Evolutionary conservation across 2,888 invertebrate genomes (phyloP).

Genomic region (Amaurobius ferox): DNA sequence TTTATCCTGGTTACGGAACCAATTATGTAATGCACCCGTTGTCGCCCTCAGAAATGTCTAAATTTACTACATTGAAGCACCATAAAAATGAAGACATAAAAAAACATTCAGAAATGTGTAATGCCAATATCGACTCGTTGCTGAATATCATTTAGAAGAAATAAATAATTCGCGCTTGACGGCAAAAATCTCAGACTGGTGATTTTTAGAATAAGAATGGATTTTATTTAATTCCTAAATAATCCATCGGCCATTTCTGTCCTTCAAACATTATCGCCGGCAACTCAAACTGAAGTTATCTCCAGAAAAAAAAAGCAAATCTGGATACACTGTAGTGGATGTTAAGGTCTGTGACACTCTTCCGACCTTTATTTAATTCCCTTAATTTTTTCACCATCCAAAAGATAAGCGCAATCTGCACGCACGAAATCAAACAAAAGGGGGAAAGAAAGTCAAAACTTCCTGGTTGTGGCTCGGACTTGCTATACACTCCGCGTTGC

Average conservation of each 20-base stretch:
- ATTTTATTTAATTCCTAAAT: too few species aligned
- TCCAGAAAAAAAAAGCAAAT: neutral
- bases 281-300: neutral
- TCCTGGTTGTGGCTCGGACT: slow-evolving; percentile 4
- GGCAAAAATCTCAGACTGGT: too few species aligned
- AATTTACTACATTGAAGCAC: too few species aligned
- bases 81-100: too few species aligned
- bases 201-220: too few species aligned
- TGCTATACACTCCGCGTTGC: neutral
- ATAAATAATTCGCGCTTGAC: too few species aligned
- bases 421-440: slow-evolving; percentile 1
- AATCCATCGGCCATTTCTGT: neutral
- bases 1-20: too few species aligned
- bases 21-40: too few species aligned
- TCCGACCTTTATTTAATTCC: slow-evolving; percentile 19
- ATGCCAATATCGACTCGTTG: too few species aligned
- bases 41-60: too few species aligned
- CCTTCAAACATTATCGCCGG: neutral
- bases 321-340: slow-evolving; percentile 8
- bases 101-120: too few species aligned
- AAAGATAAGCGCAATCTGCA: slow-evolving; percentile 7
- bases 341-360: slow-evolving; percentile 27
- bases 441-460: neutral
- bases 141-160: too few species aligned
- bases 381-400: slow-evolving; percentile 1